Evolutionary conservation across 2,797 vertebrate species (phyloP), one percentile per base, ranked within the genome.

Genomic region (Prionace glauca): DNA sequence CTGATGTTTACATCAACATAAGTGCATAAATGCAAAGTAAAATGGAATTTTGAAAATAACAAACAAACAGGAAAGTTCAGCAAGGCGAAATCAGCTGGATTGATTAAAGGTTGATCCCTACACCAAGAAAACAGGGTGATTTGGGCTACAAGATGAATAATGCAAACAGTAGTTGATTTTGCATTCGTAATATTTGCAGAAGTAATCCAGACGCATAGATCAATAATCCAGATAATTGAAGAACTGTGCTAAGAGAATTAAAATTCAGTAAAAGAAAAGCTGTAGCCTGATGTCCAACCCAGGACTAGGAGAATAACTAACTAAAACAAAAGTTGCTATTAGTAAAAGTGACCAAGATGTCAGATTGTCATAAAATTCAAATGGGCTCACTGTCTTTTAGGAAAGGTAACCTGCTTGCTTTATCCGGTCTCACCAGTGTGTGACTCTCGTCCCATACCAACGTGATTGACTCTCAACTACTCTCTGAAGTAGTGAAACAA

Each of bases 1-100:
- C 29, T 32, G 88, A 91, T 65, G 60, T 65, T 91, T 91, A 60
- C 32, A 91, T 65, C 88, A 77, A 95, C 32, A 29, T 56, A 95
- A 77, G 41, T 95, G 69, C 71, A 95, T 32, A 29, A 32, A 77
- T 56, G 67, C 14, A 84, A 5, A 16, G 14, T 41, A 11, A 67
- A 22, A 41, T 41, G 20, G 9, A 7, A 69, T 92, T 14, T 90
- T 62, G 87, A 29, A 62, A 90, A 62, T 62, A 62, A n/a, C 29
- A 62, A 32, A 62, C 87, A 90, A 90, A 14, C 14, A 29, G 20
- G 69, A 84, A 84, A 84, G 41, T 84, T 18, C n/a, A 41, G 60
- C 32, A 36, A n/a, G n/a, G 62, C 3, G 3, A 16, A 91, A 29
- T 36, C 90, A 92, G 18, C 90, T 12, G 36, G 41, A 84, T 45